Base-by-base conservation (phyloP, 2,797 vertebrate species). In the Protosalanx chinensis region DNA sequence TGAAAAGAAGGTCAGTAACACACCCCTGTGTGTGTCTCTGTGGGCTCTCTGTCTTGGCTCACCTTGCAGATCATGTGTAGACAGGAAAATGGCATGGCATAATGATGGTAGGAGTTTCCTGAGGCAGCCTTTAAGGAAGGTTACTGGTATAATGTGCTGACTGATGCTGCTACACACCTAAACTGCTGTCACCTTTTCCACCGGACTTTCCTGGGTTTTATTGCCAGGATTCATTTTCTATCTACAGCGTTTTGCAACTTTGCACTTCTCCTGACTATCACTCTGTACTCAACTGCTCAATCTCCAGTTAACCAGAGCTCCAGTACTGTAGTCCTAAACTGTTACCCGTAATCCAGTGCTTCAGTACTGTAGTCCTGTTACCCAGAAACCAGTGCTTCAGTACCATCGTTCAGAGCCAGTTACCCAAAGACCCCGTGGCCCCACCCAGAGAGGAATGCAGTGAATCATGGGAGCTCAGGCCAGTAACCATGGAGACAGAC, bases 381-480 rank as follows among this genome's bases (percentile, higher is more conserved):
- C 41, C 41, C 41, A 46, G 2, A 46, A 46, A 12, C 41, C 41
- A 46, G 12, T 46, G 10, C 12, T 12, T 46, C 41, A 8, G 41
- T 46, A 3, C 41, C 13, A 12, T 46, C 3, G 41, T 56, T n/a
- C 51, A 56, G 51, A 56, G 51, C 16, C 51, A 6, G 51, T 56
- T n/a, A 56, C 51, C 51, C 51, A 16, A 16, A 16, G 18, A 6
- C 51, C 51, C 51, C 2, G 51, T n/a, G 51, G 16, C 18, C 53
- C 82, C 86, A 76, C 85, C 86, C 86, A 75, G 65, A 0, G 35
- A 73, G 77, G 79, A 87, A 84, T 75, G 76, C 78, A 81, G 71
- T 85, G 82, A 87, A 84, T 86, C 75, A 81, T 80, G 78, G 74
- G 78, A 81, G 80, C 68, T 64, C 20, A 59, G 73, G 74, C 73